phyloP scores from a whole-genome alignment of 2,888 invertebrate genomes.

The Cryptophagus acutangulus region DNA sequence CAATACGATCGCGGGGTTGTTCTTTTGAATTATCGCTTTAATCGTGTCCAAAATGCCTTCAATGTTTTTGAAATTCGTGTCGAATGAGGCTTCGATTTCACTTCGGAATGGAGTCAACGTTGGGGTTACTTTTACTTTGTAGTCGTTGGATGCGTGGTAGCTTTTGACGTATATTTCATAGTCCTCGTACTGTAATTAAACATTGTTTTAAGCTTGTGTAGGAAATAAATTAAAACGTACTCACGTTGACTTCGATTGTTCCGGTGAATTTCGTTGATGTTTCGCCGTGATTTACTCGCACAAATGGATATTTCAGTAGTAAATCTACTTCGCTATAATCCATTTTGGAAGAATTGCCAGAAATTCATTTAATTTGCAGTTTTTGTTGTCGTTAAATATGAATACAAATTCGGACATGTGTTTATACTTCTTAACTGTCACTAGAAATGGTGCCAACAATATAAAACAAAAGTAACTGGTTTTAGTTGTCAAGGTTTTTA shows the following conservation, averaged over 20 bases:
- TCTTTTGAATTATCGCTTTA: conserved; percentile 21
- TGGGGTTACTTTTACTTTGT: not conserved
- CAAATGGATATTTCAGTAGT: no score
- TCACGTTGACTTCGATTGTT: not conserved
- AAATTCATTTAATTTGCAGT: no score
- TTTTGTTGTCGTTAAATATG: no score
- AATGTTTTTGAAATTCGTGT: conserved; percentile 14
- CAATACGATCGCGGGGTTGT: conserved; percentile 11
- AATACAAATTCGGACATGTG: no score
- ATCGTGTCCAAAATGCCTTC: conserved; percentile 29
- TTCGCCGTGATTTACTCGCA: no score
- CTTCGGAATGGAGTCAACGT: not conserved
- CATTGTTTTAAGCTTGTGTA: conserved; percentile 14
- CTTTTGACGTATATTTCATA: conserved; percentile 25
- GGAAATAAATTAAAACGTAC: not conserved
- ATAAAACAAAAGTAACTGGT: no score
- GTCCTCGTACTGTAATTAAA: conserved; percentile 28
- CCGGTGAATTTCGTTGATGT: no score
- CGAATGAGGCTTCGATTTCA: not conserved
- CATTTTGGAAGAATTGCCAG: no score
- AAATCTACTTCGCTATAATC: no score
- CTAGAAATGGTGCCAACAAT: no score
- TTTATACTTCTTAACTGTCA: no score
- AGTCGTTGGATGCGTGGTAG: not conserved
- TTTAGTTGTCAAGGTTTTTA: no score